Evolutionary conservation across 2,888 invertebrate genomes (phyloP).

Genomic region (Aphrophora alni): DNA sequence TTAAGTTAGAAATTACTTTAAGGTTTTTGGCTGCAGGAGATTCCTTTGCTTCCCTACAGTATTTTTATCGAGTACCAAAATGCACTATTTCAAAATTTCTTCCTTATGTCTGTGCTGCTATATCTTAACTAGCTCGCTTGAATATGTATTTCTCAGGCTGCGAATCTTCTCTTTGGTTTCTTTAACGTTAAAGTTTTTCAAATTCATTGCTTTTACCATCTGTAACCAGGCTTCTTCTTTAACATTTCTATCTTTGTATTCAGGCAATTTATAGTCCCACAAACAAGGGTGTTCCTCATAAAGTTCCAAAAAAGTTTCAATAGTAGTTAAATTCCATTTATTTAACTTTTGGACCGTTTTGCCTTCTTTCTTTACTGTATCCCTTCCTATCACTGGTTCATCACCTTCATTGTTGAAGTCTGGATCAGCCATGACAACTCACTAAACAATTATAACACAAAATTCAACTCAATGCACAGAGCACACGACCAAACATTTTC

Average conservation of each 20-base stretch:
- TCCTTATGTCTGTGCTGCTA: too few relatives aligned
- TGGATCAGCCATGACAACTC: background rate
- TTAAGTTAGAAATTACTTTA: too few relatives aligned
- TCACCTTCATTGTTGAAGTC: background rate
- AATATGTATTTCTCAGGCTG: too few relatives aligned
- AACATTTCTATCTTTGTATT: slow-evolving; percentile 16
- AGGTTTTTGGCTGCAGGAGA: too few relatives aligned
- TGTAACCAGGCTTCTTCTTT: slow-evolving; percentile 8
- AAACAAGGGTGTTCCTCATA: slow-evolving; percentile 10
- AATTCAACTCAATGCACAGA: background rate
- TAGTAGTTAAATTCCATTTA: background rate
- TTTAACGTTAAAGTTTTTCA: too few relatives aligned
- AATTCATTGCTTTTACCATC: too few relatives aligned
- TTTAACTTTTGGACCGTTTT: background rate
- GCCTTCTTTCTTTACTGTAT: background rate
- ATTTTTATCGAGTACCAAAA: too few relatives aligned
- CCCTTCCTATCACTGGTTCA: background rate
- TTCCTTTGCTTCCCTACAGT: too few relatives aligned
- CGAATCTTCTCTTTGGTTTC: too few relatives aligned
- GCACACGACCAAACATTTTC: background rate
- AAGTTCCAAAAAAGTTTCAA: background rate
- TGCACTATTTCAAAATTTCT: too few relatives aligned
- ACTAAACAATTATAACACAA: background rate
- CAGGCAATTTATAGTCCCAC: slow-evolving; percentile 13
- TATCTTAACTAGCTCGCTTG: too few relatives aligned